Evolutionary conservation across 92 coral and sea anemone species (phyloP).

Genomic region (Muricea muricata): DNA sequence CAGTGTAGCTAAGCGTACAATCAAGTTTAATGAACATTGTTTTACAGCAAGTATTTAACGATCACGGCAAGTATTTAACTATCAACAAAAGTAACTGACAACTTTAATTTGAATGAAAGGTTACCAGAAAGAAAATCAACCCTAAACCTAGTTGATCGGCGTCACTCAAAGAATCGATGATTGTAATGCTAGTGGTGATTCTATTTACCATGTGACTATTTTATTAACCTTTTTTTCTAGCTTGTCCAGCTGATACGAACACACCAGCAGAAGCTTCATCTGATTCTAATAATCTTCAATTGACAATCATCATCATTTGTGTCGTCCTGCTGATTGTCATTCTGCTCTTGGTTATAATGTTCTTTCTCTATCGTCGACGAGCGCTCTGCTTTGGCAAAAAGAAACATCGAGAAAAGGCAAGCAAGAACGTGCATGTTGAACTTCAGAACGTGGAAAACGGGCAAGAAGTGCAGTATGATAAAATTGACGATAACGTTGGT

Average conservation of each 20-base stretch:
- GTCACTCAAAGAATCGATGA: neutral
- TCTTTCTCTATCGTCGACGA: constrained; percentile 48
- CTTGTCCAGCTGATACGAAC: neutral
- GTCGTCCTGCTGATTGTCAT: constrained; percentile 69
- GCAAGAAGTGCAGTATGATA: constrained; percentile 9
- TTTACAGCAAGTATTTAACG: no score
- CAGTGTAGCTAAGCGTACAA: no score
- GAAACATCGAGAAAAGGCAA: constrained; percentile 1
- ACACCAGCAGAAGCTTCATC: neutral
- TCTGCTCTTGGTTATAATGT: constrained; percentile 61
- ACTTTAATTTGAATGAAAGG: no score
- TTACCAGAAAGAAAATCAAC: no score
- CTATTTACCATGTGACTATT: neutral
- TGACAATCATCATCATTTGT: constrained; percentile 69
- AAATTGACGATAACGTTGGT: constrained; percentile 13
- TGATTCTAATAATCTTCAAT: neutral
- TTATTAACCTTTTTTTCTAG: neutral
- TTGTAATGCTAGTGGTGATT: neutral
- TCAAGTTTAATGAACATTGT: no score
- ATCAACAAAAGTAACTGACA: no score
- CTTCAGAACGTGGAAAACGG: constrained; percentile 11
- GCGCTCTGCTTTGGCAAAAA: constrained; percentile 6
- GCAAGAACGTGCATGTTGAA: constrained; percentile 25
- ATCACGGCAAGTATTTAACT: no score
- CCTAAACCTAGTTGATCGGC: no score